Evolutionary conservation across 2,113 vertebrate genomes (phyloP).

Genomic region (Mesembrinibis cayennensis): DNA sequence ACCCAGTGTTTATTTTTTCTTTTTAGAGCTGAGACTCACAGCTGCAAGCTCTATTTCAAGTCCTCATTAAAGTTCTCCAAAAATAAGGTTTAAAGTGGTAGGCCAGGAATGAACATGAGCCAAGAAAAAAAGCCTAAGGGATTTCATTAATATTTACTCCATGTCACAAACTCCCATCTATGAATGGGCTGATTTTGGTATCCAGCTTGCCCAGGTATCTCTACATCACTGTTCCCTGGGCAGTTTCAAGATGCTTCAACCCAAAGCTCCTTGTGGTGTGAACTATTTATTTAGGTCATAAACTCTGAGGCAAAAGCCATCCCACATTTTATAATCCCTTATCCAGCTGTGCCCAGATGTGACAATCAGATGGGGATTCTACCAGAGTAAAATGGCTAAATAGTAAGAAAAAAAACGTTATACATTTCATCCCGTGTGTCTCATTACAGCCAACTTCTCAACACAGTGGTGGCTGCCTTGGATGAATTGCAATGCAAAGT

Average conservation of each 20-base stretch:
- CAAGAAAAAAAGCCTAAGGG: background rate
- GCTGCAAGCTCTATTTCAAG: background rate
- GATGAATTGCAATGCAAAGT: background rate
- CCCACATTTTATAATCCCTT: background rate
- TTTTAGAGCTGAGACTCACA: background rate
- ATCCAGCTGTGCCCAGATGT: background rate
- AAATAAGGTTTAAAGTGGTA: background rate
- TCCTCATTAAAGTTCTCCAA: background rate
- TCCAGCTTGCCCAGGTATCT: background rate
- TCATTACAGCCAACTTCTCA: background rate
- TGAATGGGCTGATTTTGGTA: background rate
- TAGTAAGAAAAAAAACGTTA: background rate
- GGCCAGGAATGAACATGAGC: background rate
- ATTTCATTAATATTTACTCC: background rate
- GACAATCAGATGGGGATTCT: background rate
- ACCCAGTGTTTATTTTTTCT: background rate
- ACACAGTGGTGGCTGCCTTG: background rate
- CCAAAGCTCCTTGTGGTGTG: background rate
- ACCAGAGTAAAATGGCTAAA: background rate
- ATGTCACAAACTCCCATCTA: background rate
- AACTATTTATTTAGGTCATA: background rate
- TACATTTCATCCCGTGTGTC: background rate
- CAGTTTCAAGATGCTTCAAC: background rate
- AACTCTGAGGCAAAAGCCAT: background rate
- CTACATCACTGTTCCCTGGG: background rate